Percentiles rank a stretch among this genome's conserved stretches.
phyloP scores from a whole-genome alignment of 2,113 vertebrate species.

The Alligator mississippiensis region DNA sequence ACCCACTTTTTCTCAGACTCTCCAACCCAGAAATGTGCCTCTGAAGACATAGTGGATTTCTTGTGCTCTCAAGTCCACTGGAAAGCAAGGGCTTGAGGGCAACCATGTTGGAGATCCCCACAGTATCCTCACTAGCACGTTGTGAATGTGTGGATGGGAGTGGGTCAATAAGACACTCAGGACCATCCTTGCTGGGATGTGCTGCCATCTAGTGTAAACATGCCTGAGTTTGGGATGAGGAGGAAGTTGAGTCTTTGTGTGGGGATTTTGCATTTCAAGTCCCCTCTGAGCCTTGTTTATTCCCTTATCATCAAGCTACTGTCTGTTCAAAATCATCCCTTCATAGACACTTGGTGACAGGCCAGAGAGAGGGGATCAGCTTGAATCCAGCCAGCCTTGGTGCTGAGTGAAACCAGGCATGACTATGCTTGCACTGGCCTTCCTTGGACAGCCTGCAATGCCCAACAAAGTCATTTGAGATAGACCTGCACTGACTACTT shows the following conservation, averaged over 20 bases:
- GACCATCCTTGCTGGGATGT: too few species aligned
- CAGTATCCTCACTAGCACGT: too few species aligned
- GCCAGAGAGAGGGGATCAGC: rapidly evolving
- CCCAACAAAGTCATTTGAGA: rapidly evolving
- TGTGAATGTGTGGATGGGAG: too few species aligned
- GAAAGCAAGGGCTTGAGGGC: too few species aligned
- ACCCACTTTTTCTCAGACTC: too few species aligned
- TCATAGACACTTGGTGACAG: not conserved
- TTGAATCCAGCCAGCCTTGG: not conserved
- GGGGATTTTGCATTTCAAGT: not conserved
- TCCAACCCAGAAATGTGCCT: too few species aligned
- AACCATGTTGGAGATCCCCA: too few species aligned
- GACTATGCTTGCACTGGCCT: not conserved
- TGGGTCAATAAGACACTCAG: too few species aligned
- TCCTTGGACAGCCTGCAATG: not conserved
- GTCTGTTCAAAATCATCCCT: not conserved
- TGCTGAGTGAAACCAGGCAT: not conserved
- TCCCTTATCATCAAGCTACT: not conserved
- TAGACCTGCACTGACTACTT: not conserved
- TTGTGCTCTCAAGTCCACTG: too few species aligned
- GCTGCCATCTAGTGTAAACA: too few species aligned
- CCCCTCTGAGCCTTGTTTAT: not conserved
- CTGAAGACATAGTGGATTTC: too few species aligned
- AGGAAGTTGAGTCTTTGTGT: not conserved
- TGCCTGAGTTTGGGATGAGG: not conserved